A percentile compares a stretch with the other conserved stretches of the same genome.
Conservation (phyloP, 1,140 invertebrate species). For the Conopomorpha cramerella region DNA sequence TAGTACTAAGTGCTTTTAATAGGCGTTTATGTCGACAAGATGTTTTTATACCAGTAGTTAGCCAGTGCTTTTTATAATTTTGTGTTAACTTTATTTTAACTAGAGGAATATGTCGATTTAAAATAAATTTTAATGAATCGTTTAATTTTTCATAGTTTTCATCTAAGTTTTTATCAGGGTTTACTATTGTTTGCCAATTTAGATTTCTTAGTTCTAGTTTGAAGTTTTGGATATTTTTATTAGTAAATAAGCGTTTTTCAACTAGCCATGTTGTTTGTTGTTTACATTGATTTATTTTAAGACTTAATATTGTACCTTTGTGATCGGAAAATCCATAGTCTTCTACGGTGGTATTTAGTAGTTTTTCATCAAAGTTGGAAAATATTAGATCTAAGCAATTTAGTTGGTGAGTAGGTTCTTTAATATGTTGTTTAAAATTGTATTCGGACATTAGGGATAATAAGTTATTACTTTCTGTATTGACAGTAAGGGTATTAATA, state of each 20-base stretch:
- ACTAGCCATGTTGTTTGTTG: background rate
- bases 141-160: conserved; percentile 1
- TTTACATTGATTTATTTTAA: background rate
- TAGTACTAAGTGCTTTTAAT: conserved; percentile 1
- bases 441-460: background rate
- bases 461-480: background rate
- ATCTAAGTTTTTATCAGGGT: background rate
- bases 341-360: background rate
- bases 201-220: background rate
- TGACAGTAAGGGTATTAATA: background rate
- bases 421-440: conserved; percentile 2
- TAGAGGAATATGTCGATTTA: background rate
- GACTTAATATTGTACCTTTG: background rate
- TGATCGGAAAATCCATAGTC: conserved; percentile 1
- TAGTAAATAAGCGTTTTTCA: conserved; percentile 1
- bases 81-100: background rate
- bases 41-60: conserved; percentile 3
- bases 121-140: background rate
- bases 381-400: conserved; percentile 1
- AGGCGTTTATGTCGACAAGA: conserved; percentile 4
- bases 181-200: background rate
- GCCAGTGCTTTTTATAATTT: background rate
- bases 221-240: background rate
- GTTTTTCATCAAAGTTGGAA: background rate
- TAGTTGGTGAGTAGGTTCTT: background rate